A percentile compares a stretch with the other conserved stretches of the same genome.
These are phyloP conservation scores for Drosophila tripunctata DNA, from an alignment of 2,888 invertebrate genomes.

Conservation along the genomic window DNA sequence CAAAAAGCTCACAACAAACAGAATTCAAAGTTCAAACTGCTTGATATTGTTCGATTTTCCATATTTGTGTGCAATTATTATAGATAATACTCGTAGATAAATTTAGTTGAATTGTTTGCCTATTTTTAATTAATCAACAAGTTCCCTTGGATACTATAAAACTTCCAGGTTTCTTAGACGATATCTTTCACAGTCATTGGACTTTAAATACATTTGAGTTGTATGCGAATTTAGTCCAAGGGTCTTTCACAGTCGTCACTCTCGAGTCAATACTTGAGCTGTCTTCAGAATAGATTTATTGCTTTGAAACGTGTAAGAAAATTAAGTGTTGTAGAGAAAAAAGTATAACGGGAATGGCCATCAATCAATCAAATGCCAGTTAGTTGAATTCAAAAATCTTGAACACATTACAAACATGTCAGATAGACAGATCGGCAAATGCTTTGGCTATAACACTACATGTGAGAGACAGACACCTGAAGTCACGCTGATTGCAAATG, in stretches of 20 bases:
- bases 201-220: neutral
- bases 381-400: slow-evolving; percentile 49
- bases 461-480: slow-evolving; percentile 23
- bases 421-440: slow-evolving; percentile 28
- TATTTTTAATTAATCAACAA: neutral
- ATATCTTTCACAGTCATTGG: neutral
- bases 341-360: slow-evolving; percentile 33
- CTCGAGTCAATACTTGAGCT: slow-evolving; percentile 18
- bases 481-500: slow-evolving; percentile 52
- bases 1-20: neutral
- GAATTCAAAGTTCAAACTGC: slow-evolving; percentile 2
- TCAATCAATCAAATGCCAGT: slow-evolving; percentile 68
- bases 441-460: neutral
- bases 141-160: neutral
- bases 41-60: neutral
- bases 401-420: slow-evolving; percentile 45
- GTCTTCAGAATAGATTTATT: slow-evolving; percentile 37
- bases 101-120: neutral
- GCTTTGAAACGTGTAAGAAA: slow-evolving; percentile 27
- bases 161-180: neutral
- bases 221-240: neutral
- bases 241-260: too few relatives aligned
- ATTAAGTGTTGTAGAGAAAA: neutral
- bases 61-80: too few relatives aligned
- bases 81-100: neutral